phyloP scores from a whole-genome alignment of 2,113 vertebrate genomes.

The Actinemys pallida region DNA sequence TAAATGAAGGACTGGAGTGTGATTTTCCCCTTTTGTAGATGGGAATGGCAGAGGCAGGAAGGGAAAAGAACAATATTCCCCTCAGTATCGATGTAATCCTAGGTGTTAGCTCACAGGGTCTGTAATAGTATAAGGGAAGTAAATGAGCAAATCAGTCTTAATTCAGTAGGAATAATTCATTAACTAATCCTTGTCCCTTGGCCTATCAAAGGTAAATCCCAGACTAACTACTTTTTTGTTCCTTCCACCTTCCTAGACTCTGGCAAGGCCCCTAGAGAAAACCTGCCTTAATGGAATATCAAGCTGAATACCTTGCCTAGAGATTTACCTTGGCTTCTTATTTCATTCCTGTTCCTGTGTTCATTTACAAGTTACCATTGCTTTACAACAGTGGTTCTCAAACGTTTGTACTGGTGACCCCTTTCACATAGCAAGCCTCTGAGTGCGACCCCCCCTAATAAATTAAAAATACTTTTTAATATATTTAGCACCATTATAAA shows the following conservation, averaged over 20 bases:
- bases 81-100: not conserved
- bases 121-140: not conserved
- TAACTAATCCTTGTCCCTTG: not conserved
- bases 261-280: not conserved
- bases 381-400: not conserved
- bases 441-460: no score
- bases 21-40: not conserved
- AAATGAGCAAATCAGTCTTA: constrained; percentile 48
- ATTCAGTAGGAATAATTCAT: constrained; percentile 42
- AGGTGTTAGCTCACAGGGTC: not conserved
- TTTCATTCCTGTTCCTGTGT: not conserved
- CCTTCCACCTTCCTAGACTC: constrained; percentile 20
- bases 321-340: not conserved
- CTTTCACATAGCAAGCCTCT: no score
- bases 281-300: not conserved
- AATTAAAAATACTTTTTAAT: no score
- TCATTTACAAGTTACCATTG: constrained; percentile 9
- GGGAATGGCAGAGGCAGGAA: not conserved
- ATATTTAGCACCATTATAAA: no score
- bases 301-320: not conserved
- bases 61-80: not conserved
- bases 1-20: not conserved
- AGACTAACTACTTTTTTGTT: constrained; percentile 37
- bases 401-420: no score
- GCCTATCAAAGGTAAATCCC: not conserved